phyloP scores from a whole-genome alignment of 2,113 vertebrate species.

The Calcarius ornatus region DNA sequence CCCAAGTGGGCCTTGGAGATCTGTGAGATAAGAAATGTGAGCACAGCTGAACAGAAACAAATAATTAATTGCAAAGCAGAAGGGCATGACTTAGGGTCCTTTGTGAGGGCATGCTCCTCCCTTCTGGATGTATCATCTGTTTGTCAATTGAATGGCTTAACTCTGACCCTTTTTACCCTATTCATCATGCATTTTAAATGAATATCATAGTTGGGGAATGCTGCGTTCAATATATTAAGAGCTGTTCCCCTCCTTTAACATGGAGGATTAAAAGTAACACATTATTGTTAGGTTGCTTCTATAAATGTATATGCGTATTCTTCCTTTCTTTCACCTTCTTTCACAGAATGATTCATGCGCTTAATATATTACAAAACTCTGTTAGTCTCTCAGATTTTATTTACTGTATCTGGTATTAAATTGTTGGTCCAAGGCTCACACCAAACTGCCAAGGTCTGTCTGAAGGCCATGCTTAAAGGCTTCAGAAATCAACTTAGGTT shows the following conservation, averaged over 20 bases:
- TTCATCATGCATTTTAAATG: neutral
- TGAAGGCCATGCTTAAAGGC: neutral
- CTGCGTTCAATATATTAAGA: neutral
- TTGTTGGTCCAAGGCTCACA: neutral
- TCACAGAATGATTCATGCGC: neutral
- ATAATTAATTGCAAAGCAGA: neutral
- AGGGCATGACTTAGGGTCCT: neutral
- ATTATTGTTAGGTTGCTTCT: neutral
- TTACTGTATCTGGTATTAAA: neutral
- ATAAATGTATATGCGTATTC: neutral
- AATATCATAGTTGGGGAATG: neutral
- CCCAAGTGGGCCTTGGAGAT: neutral
- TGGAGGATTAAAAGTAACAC: neutral
- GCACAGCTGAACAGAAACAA: neutral
- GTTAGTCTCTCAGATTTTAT: neutral
- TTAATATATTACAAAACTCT: neutral
- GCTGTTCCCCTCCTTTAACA: neutral
- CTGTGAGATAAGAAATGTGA: neutral
- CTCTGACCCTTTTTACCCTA: neutral
- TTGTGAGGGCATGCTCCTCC: neutral
- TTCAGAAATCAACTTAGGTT: conserved; percentile 6
- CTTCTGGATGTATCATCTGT: neutral
- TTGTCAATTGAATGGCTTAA: neutral
- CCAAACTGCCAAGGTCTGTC: neutral
- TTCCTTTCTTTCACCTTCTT: neutral